These are phyloP conservation scores for Austrolebias charrua DNA, from an alignment of 2,797 vertebrate genomes.

Conservation along the genomic window DNA sequence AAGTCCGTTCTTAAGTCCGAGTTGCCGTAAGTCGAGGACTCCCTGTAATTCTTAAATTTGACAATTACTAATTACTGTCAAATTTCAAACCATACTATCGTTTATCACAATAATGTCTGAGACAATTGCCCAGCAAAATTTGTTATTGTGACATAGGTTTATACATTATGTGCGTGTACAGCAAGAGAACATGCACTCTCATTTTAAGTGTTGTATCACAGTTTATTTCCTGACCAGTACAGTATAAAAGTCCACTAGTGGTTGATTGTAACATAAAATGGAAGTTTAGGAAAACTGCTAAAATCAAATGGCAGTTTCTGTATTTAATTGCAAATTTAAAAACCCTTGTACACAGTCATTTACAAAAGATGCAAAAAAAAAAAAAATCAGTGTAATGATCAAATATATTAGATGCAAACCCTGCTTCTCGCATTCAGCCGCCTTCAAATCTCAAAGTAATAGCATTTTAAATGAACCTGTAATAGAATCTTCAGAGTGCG, in stretches of 20 bases:
- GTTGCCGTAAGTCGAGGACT: too few species aligned
- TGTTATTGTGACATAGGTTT: not conserved
- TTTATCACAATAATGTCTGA: too few species aligned
- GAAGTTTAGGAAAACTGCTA: constrained; percentile 15
- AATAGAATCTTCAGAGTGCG: constrained; percentile 34
- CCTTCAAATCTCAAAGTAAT: constrained; percentile 31
- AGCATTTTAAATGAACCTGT: constrained; percentile 26
- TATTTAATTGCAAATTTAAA: constrained; percentile 65
- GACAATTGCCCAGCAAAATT: too few species aligned
- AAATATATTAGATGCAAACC: constrained; percentile 72
- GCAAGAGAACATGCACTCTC: constrained; percentile 7
- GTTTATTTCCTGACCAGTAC: constrained; percentile 12
- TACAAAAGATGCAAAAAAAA: constrained; percentile 55
- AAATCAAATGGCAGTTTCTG: constrained; percentile 39
- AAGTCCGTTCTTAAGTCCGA: too few species aligned
- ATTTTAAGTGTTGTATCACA: constrained; percentile 5
- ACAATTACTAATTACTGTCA: too few species aligned
- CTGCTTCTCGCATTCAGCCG: constrained; percentile 54
- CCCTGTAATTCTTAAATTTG: too few species aligned
- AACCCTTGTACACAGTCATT: constrained; percentile 57
- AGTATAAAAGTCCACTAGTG: constrained; percentile 6
- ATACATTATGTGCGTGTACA: constrained; percentile 14
- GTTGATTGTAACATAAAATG: not conserved
- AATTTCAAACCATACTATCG: too few species aligned
- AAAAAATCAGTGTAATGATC: constrained; percentile 40